These are phyloP conservation scores for Oreochromis spilurus DNA, from an alignment of 2,113 vertebrate genomes.

Conservation along the genomic window DNA sequence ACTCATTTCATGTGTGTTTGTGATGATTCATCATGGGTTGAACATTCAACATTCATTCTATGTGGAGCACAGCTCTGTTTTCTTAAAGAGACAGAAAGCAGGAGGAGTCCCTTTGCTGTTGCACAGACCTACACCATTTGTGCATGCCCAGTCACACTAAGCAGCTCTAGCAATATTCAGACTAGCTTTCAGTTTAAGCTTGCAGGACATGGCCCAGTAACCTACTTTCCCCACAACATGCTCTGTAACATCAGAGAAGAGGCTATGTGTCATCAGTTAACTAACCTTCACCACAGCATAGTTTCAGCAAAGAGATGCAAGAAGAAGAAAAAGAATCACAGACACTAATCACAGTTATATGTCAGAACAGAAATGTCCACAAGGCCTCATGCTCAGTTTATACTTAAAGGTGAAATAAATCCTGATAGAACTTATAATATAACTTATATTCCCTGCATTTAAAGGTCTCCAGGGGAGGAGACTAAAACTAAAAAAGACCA, in stretches of 20 bases:
- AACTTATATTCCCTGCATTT: neutral
- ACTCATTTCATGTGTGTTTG: constrained; percentile 29
- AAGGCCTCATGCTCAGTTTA: neutral
- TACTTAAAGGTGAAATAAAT: neutral
- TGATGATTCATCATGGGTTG: constrained; percentile 42
- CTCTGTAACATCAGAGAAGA: constrained; percentile 78
- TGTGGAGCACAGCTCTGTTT: constrained; percentile 27
- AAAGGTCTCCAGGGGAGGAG: neutral
- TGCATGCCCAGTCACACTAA: constrained; percentile 83
- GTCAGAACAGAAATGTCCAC: neutral
- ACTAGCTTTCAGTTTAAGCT: constrained; percentile 83
- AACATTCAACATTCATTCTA: constrained; percentile 58
- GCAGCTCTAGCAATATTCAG: constrained; percentile 74
- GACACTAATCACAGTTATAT: neutral
- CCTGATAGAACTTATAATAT: neutral
- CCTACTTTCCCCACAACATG: constrained; percentile 83
- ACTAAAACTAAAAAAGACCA: neutral
- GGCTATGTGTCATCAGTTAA: constrained; percentile 80
- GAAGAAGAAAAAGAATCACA: neutral
- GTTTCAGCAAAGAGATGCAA: constrained; percentile 21
- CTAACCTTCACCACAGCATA: constrained; percentile 66
- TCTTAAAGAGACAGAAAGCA: constrained; percentile 67
- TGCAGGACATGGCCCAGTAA: constrained; percentile 91
- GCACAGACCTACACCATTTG: constrained; percentile 68
- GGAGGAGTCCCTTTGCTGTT: neutral